Conservation (phyloP, 2,113 vertebrate genomes). For the Calyptommatus sinebrachiatus region DNA sequence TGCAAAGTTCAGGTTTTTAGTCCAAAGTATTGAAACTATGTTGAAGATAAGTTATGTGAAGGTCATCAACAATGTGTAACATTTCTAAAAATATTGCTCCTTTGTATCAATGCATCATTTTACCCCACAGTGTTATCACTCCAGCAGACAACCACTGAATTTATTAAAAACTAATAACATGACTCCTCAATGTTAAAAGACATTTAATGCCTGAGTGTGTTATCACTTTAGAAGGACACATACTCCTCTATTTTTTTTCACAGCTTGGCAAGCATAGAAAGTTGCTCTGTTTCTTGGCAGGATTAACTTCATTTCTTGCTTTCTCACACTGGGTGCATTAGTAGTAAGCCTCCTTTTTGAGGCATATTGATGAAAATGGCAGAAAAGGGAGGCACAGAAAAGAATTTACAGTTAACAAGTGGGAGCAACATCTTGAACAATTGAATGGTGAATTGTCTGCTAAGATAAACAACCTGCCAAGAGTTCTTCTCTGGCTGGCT, state of each 20-base stretch:
- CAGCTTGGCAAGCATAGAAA: constrained; percentile 46
- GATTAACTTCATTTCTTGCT: constrained; percentile 19
- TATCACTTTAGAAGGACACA: constrained; percentile 52
- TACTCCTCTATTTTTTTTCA: constrained; percentile 49
- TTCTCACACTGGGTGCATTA: constrained; percentile 33
- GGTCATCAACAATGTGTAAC: not conserved
- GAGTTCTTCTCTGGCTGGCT: not conserved
- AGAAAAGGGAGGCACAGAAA: constrained; percentile 29
- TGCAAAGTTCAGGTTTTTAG: too few relatives aligned
- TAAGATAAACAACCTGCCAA: constrained; percentile 53
- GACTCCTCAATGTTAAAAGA: constrained; percentile 34
- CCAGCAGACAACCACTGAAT: constrained; percentile 18
- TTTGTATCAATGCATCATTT: not conserved
- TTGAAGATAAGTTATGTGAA: too few relatives aligned
- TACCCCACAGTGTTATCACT: not conserved
- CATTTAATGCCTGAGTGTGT: constrained; percentile 35
- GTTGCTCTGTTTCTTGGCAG: constrained; percentile 51
- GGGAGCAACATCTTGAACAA: constrained; percentile 23
- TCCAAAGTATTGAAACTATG: too few relatives aligned
- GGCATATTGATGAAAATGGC: constrained; percentile 1
- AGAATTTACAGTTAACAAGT: constrained; percentile 44
- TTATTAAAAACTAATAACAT: constrained; percentile 33
- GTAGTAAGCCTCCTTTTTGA: constrained; percentile 31
- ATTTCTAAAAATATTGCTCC: not conserved
- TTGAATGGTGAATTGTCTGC: constrained; percentile 40